Evolutionary conservation across 2,113 vertebrate genomes (phyloP), one percentile per base, ranked within the genome.

Genomic region (Acanthochromis polyacanthus): DNA sequence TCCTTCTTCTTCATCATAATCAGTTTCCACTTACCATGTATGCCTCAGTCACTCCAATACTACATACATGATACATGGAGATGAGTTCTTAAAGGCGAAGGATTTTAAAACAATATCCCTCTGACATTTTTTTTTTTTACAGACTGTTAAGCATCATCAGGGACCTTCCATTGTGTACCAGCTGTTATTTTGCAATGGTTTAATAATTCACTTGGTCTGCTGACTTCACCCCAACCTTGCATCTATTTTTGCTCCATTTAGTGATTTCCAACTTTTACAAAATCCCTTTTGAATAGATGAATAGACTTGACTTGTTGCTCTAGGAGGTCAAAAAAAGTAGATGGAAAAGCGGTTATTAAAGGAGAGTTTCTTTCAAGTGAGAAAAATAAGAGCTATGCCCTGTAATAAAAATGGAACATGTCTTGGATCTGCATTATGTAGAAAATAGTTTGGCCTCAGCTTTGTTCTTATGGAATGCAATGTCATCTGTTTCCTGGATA

Each of bases 321-420:
- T 81, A 59, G 19, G 20, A 40, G 36, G 57, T 68, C 51, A 48
- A 59, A 64, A 57, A 0, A 1, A 61, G 48, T 2, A 38, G 25
- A 43, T 2, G 5, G 1, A 75, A 71, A 0, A 57, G 2, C 59
- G 4, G 8, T 64, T 43, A 32, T 30, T n/a, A 58, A 12, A 7
- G 28, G 32, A 16, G n/a, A 40, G 38, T 38, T 65, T 62, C 36
- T 76, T 22, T 15, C n/a, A 58, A 43, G 45, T n/a, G n/a, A 57
- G 11, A 68, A 72, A 52, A 84, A 40, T 19, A 5, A 45, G 62
- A 64, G 5, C 30, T 53, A 4, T 43, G 16, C 5, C n/a, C 6
- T 67, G 55, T 69, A 6, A 74, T 78, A 12, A 63, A 80, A 71
- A 67, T 71, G 23, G 22, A 82, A 36, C 20, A 69, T 17, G n/a